Conservation (phyloP, 2,888 invertebrate genomes). For the Scaptomyza cyrtandrae region DNA sequence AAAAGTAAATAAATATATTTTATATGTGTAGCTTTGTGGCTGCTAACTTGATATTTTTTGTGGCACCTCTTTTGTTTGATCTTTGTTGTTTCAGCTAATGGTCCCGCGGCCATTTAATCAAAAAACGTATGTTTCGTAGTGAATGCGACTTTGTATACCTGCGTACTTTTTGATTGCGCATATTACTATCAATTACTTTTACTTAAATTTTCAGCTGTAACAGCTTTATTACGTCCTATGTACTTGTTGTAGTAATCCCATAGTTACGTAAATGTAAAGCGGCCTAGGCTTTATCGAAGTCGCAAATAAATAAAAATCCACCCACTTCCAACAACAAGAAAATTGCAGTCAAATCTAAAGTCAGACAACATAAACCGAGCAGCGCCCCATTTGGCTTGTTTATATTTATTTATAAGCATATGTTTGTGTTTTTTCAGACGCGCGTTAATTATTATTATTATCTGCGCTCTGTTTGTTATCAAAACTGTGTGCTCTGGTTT, state of each 20-base stretch:
- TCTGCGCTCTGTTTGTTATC: slow-evolving; percentile 41
- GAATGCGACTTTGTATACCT: slow-evolving; percentile 39
- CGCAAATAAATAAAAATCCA: slow-evolving; percentile 31
- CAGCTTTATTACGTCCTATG: slow-evolving; percentile 21
- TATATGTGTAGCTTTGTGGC: not conserved
- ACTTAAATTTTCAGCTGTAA: slow-evolving; percentile 30
- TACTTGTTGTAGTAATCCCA: slow-evolving; percentile 10
- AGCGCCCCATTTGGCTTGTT: slow-evolving; percentile 27
- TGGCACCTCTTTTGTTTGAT: slow-evolving; percentile 1
- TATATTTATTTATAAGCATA: slow-evolving; percentile 45
- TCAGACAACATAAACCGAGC: slow-evolving; percentile 11
- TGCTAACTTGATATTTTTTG: not conserved
- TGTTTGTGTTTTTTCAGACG: slow-evolving; percentile 39
- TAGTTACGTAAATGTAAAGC: slow-evolving; percentile 42
- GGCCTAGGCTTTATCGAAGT: slow-evolving; percentile 53
- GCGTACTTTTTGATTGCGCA: slow-evolving; percentile 13
- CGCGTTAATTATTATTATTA: slow-evolving; percentile 20
- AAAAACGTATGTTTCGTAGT: slow-evolving; percentile 38
- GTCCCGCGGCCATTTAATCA: slow-evolving; percentile 40
- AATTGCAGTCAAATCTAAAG: not conserved
- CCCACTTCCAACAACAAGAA: slow-evolving; percentile 9
- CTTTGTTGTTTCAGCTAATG: slow-evolving; percentile 38
- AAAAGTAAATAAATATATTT: not conserved
- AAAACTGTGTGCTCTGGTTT: slow-evolving; percentile 26
- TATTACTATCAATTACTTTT: slow-evolving; percentile 12